Base-by-base conservation (phyloP, 2,888 invertebrate species). In the Panopea generosa region DNA sequence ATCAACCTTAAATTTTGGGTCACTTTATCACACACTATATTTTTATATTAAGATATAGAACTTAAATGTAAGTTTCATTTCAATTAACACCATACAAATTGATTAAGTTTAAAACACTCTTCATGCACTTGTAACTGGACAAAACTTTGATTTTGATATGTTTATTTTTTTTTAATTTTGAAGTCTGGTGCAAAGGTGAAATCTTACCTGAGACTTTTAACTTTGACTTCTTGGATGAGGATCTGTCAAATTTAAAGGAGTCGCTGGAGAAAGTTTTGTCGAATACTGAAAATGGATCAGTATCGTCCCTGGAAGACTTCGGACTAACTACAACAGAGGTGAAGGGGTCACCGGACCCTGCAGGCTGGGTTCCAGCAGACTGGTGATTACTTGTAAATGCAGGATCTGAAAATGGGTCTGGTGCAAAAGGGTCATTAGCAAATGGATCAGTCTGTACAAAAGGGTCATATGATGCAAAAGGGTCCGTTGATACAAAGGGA, bases 261-360 rank as follows among this genome's bases (percentile, higher is more conserved):
- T 72, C 72, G 53, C 66, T 75, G 50, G 68, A 62, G 26, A 84
- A 67, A 9, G 75, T 75, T n/a, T 82, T 83, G 71, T 85, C 85
- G 57, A 85, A 85, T 55, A 77, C 84, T 26, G 84, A 77, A 60
- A 85, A 85, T 22, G 85, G 85, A 73, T 85, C 85, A 43, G 43
- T 45, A 43, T 63, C 49, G 7, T 49, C 74, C 7, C 11, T 53
- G 61, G 63, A 70, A 43, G 72, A 22, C 26, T 16, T 62, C 60
- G 74, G 82, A 79, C 77, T 83, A 65, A 79, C 55, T 52, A 82
- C 72, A 59, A 67, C 63, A 43, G 56, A 49, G 53, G 80, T 77
- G 49, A 84, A 85, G 40, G 85, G 85, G 65, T 84, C 85, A 78
- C 63, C 70, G 49, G 60, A 52, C 47, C 59, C 72, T 22, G 57